Base-by-base conservation (phyloP, 37 sponge, comb jelly and placozoan genomes). In the Haliclona indistincta region DNA sequence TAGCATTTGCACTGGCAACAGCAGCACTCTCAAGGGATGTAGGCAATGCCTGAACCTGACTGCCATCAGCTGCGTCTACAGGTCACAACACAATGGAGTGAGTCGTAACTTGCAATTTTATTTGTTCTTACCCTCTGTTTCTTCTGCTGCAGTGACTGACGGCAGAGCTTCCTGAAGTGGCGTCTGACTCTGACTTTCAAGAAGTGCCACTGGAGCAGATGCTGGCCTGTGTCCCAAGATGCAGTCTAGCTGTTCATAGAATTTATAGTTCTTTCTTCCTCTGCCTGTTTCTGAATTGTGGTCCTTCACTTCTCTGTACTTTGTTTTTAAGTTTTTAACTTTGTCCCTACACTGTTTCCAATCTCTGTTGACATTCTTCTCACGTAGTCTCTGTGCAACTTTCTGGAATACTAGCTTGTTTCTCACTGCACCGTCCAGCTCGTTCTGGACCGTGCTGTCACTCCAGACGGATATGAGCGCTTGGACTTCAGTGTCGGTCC, bases 301-400 rank as follows among this genome's bases (percentile, higher is more conserved):
- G 40, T 65, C 67, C 22, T 65, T 65, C 11, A 35, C 40, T 63
- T 26, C 30, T 4, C 30, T 63, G 64, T 63, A 63, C 6, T 63
- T 37, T 28, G 23, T 3, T 2, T 65, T 65, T 34, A 65, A 37
- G 22, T 65, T 35, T 34, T 65, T 65, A 38, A 34, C 15, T 65
- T 65, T 65, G 4, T 38, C 39, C n/a, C 40, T 65, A 34, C 52
- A 69, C 25, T 69, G 70, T 36, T 69, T 11, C 51, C 70, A 41
- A 26, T 69, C 42, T 37, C 42, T 68, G 22, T 41, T 37, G 51
- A 33, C 8, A 2, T 55, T 55, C 38, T 22, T n/a, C 38, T 71
- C 36, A n/a, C n/a, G n/a, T 44, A 71, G 3, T 55, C 20, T 29
- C 71, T 71, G 26, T 71, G 71, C 71, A 52, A 71, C 33, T n/a